A percentile compares a stretch with the other conserved stretches of the same genome.
Evolutionary conservation across 2,113 vertebrate genomes (phyloP).

Genomic region (Elachura formosa): DNA sequence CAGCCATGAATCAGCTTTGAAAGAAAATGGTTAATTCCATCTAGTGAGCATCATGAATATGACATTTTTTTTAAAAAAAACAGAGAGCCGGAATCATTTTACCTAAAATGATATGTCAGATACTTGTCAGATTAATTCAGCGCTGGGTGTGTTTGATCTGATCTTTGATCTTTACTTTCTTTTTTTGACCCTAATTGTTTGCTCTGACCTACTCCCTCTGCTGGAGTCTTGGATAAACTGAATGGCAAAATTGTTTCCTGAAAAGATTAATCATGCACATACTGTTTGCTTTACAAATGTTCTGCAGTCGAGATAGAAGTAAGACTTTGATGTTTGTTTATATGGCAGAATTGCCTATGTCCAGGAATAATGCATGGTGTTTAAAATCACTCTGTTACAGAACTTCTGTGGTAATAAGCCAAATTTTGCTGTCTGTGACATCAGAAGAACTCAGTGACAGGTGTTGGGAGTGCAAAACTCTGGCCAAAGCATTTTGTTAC

Average conservation of each 20-base stretch:
- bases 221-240: slow-evolving; percentile 70
- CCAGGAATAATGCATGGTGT: neutral
- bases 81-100: neutral
- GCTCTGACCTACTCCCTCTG: slow-evolving; percentile 69
- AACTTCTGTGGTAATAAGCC: neutral
- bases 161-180: slow-evolving; percentile 61
- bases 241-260: slow-evolving; percentile 61
- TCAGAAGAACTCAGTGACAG: neutral
- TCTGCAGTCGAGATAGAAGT: slow-evolving; percentile 26
- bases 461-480: neutral
- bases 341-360: neutral
- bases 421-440: neutral
- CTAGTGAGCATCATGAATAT: neutral
- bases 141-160: slow-evolving; percentile 32
- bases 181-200: slow-evolving; percentile 58
- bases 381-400: neutral
- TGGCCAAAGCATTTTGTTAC: neutral
- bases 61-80: neutral
- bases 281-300: slow-evolving; percentile 59
- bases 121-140: slow-evolving; percentile 35
- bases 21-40: neutral
- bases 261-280: slow-evolving; percentile 58
- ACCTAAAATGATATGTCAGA: slow-evolving; percentile 17
- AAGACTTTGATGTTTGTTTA: slow-evolving; percentile 50
- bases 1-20: neutral